Base-by-base conservation (phyloP, 1,140 invertebrate genomes). In the Cylas formicarius region DNA sequence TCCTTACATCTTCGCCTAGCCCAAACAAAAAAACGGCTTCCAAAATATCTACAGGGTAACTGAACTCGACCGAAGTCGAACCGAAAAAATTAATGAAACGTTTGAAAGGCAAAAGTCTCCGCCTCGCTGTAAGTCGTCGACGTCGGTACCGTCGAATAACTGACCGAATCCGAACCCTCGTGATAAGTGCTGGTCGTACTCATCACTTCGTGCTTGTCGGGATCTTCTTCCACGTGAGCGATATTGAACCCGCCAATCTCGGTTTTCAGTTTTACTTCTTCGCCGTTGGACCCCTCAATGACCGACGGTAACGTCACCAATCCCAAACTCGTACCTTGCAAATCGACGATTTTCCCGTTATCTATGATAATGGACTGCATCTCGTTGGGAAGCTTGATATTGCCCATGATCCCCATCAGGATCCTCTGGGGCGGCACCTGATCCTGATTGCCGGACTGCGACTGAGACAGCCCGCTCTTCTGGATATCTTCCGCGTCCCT, bases 331-430 rank as follows among this genome's bases (percentile, higher is more conserved):
- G 48, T 48, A 36, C 45, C 51, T 2, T 50, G 55, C 27, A 57
- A 35, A 29, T 60, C 52, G 7, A 54, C 45, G 22, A 59, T 33
- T 46, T 59, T 59, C 18, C 51, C 37, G 19, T 29, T 40, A 22
- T 59, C 57, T 2, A 59, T 53, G 21, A 57, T 43, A 13, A 60
- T 46, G 1, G 51, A 44, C 44, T 55, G 44, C 11, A 14, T 38
- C 27, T 52, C 33, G 35, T 33, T 38, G 11, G 27, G 37, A 14
- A 57, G 21, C 37, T 56, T 56, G 20, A 58, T 42, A 21, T 54
- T 49, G 4, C 50, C 52, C 52, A 58, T 55, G 11, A 58, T 53
- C n/a, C 54, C 50, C 39, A 58, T 51, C 8, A 54, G 23, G n/a
- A 54, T 50, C 27, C 52, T 41, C 23, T 53, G 52, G 3, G 51